phyloP scores from a whole-genome alignment of 2,797 vertebrate genomes.

The Chloroceryle inda region DNA sequence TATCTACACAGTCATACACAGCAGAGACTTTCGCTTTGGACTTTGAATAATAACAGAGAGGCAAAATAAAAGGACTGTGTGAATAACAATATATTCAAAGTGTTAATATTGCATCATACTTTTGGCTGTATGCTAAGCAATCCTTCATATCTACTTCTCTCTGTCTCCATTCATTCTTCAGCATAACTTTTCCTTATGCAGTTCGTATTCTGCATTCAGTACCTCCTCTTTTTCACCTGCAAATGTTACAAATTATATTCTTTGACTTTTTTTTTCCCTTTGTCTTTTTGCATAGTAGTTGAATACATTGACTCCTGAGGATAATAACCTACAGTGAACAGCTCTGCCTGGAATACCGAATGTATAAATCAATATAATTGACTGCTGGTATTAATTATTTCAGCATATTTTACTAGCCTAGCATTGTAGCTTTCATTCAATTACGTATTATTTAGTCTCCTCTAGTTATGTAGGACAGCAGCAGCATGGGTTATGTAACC shows the following conservation, averaged over 20 bases:
- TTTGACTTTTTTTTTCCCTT: neutral
- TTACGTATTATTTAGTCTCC: neutral
- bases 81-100: neutral
- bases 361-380: slow-evolving; percentile 34
- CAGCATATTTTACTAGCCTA: neutral
- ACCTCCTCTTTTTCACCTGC: neutral
- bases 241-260: slow-evolving; percentile 27
- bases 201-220: neutral
- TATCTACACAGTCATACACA: neutral
- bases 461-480: neutral
- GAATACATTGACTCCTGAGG: slow-evolving; percentile 18
- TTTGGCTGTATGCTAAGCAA: neutral
- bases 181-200: neutral
- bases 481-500: neutral
- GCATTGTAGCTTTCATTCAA: neutral
- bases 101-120: neutral
- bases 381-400: slow-evolving; percentile 37
- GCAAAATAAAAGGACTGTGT: neutral
- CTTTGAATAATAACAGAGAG: neutral
- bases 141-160: neutral
- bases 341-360: slow-evolving; percentile 22
- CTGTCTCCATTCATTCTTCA: neutral
- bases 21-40: neutral
- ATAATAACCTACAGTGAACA: neutral
- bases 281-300: slow-evolving; percentile 29